Percentiles rank a stretch among this genome's conserved stretches.
Conservation (phyloP, 2,888 invertebrate genomes). For the Tuta absoluta region DNA sequence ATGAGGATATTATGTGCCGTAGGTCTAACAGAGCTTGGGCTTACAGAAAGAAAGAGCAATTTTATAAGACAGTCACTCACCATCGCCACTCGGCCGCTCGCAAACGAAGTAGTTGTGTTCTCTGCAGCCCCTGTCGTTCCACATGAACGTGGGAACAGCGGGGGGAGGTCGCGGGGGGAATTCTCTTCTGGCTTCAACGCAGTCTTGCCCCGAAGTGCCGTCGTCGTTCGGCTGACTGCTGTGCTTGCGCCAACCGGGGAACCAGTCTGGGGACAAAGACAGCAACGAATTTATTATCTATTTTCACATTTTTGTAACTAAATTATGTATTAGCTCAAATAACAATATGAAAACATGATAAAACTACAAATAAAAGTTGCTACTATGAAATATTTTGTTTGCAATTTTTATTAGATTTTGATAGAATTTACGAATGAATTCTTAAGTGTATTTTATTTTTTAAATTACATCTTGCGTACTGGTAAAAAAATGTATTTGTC, state of each 20-base stretch:
- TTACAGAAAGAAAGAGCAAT: not conserved
- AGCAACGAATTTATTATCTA: not conserved
- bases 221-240: conserved; percentile 91
- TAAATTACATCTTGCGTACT: too few relatives aligned
- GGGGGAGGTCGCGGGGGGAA: conserved; percentile 82
- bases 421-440: too few relatives aligned
- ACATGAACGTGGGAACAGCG: conserved; percentile 83
- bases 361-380: too few relatives aligned
- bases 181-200: conserved; percentile 87
- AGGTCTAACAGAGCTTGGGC: too few relatives aligned
- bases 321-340: too few relatives aligned
- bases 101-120: conserved; percentile 89
- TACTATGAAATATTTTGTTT: too few relatives aligned
- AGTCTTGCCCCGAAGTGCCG: conserved; percentile 89
- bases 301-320: not conserved
- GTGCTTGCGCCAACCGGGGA: conserved; percentile 88
- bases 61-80: conserved; percentile 65
- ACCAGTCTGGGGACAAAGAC: conserved; percentile 84
- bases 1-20: too few relatives aligned
- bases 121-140: conserved; percentile 90
- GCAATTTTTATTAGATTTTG: too few relatives aligned
- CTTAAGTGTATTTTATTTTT: too few relatives aligned
- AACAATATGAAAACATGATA: too few relatives aligned
- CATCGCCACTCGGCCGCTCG: conserved; percentile 84
- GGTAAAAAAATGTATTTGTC: not conserved